Percentiles rank a stretch among this genome's conserved stretches.
phyloP scores from a whole-genome alignment of 37 sponge, comb jelly and placozoan genomes.

The Dysidea cf. avara region DNA sequence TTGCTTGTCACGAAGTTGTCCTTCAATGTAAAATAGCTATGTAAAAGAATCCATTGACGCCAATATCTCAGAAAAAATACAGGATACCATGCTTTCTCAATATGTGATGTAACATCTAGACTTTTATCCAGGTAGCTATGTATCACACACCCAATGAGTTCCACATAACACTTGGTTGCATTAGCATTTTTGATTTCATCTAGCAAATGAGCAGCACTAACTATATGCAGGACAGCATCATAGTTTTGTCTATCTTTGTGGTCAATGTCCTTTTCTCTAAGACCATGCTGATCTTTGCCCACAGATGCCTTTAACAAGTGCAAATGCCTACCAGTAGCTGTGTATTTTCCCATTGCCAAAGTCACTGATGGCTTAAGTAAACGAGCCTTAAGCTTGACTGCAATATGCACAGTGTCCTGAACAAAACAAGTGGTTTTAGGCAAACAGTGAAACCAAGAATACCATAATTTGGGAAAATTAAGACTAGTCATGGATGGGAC shows the following conservation, averaged over 20 bases:
- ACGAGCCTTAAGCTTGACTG: slow-evolving; percentile 28
- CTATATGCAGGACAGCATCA: slow-evolving; percentile 8
- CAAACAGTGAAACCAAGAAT: neutral
- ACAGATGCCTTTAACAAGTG: neutral
- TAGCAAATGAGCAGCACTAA: neutral
- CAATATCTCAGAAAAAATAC: neutral
- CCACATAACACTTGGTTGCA: neutral
- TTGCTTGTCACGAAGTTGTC: neutral
- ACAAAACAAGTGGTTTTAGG: slow-evolving; percentile 2
- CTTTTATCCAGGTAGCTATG: neutral
- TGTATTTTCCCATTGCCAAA: slow-evolving; percentile 24
- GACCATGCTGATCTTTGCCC: slow-evolving; percentile 15
- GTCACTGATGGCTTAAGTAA: slow-evolving; percentile 26
- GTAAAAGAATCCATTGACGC: neutral
- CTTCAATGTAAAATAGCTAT: neutral
- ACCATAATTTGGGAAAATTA: slow-evolving; percentile 11
- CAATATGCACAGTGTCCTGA: slow-evolving; percentile 34
- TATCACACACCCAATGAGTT: neutral
- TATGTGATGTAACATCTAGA: neutral
- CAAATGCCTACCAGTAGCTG: neutral
- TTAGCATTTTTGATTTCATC: neutral
- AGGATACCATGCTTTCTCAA: neutral
- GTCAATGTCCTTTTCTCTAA: slow-evolving; percentile 25
- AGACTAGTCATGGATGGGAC: neutral
- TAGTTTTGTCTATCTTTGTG: slow-evolving; percentile 36